Conservation (phyloP, 2,888 invertebrate genomes). For the Branchellion lobata region DNA sequence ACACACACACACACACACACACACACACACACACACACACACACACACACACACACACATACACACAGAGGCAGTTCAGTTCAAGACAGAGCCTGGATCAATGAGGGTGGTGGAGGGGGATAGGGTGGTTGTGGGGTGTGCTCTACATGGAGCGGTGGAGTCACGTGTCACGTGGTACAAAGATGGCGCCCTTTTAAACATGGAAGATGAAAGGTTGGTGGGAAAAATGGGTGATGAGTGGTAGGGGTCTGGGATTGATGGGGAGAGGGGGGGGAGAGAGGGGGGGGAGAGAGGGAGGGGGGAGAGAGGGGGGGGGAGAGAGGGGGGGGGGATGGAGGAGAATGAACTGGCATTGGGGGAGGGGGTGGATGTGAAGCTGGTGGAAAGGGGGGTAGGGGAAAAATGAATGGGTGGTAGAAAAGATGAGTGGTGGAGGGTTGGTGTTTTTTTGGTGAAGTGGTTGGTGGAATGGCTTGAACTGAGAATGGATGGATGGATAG, state of each 20-base stretch:
- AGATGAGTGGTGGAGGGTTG: not conserved
- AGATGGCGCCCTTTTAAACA: not conserved
- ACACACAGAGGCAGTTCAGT: slow-evolving; percentile 7
- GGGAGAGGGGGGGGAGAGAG: too few species aligned
- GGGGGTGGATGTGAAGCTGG: not conserved
- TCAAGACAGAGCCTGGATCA: not conserved
- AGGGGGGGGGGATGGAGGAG: not conserved
- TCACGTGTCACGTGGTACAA: not conserved
- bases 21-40: slow-evolving; percentile 19
- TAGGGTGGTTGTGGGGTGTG: not conserved
- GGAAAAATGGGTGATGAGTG: not conserved
- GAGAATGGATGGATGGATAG: not conserved
- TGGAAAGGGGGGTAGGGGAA: not conserved
- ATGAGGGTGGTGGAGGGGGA: slow-evolving; percentile 1
- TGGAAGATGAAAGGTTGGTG: not conserved
- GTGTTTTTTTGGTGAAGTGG: not conserved
- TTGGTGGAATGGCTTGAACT: not conserved
- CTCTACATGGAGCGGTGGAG: not conserved
- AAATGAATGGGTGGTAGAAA: not conserved
- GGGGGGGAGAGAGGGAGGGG: too few species aligned
- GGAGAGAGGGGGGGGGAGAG: too few species aligned
- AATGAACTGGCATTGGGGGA: not conserved
- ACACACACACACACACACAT: slow-evolving; percentile 22
- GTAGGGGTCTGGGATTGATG: too few species aligned
- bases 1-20: slow-evolving; percentile 18